phyloP scores from a whole-genome alignment of 2,888 invertebrate species.

The Scaptodrosophila latifasciaeformis region DNA sequence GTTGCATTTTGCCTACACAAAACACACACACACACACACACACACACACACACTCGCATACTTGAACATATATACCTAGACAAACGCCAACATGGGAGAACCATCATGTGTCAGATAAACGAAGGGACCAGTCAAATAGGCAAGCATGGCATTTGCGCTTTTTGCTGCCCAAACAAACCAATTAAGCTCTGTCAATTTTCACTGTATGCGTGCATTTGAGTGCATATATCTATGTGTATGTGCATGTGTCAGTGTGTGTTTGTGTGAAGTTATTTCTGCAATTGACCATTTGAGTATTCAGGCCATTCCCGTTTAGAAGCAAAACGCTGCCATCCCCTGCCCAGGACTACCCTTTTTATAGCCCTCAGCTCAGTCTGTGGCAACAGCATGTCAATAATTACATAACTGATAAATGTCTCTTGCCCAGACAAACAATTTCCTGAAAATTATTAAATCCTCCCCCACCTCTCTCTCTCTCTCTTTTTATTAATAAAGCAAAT shows the following conservation, averaged over 20 bases:
- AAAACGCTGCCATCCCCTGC: too few species aligned
- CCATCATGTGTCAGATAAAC: constrained; percentile 15
- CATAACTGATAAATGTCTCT: constrained; percentile 4
- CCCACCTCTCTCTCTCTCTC: too few species aligned
- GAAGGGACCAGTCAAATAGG: constrained; percentile 2
- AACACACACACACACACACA: background rate
- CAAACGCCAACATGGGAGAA: constrained; percentile 8
- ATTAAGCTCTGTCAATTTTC: constrained; percentile 40
- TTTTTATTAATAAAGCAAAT: too few species aligned
- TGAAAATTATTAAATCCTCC: too few species aligned
- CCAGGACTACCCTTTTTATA: too few species aligned
- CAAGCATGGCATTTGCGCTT: constrained; percentile 15
- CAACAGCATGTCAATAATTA: constrained; percentile 3
- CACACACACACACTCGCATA: background rate
- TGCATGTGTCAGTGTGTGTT: constrained; percentile 6
- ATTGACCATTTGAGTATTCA: background rate
- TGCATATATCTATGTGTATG: background rate
- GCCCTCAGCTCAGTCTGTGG: too few species aligned
- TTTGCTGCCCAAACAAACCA: constrained; percentile 24
- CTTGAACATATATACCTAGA: background rate
- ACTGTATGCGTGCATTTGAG: background rate
- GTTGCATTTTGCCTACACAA: background rate
- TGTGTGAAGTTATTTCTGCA: background rate
- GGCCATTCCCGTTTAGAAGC: background rate
- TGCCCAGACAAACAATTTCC: background rate